Percentiles rank a stretch among this genome's conserved stretches.
Evolutionary conservation across 2,888 invertebrate genomes (phyloP).

Genomic region (Neoascia interrupta): DNA sequence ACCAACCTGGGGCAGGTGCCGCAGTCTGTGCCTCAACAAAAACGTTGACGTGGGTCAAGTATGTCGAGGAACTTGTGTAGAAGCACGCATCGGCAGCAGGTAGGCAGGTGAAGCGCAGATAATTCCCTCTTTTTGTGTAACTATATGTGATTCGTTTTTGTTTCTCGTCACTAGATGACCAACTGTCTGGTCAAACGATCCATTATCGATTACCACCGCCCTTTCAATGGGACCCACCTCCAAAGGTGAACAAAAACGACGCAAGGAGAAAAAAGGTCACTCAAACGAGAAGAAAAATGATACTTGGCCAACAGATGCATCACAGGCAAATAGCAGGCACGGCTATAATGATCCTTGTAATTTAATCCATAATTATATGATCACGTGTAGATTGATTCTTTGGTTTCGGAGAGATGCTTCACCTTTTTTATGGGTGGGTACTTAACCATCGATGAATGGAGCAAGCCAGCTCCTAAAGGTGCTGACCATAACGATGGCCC

Average conservation of each 20-base stretch:
- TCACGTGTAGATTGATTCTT: conserved; percentile 58
- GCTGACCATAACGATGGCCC: conserved; percentile 47
- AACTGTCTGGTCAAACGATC: conserved; percentile 67
- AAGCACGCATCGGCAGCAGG: conserved; percentile 52
- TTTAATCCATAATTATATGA: conserved; percentile 61
- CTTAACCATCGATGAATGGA: conserved; percentile 34
- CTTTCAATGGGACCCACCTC: conserved; percentile 39
- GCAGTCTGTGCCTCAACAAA: conserved; percentile 3
- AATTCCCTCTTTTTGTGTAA: conserved; percentile 16
- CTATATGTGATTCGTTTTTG: conserved; percentile 14
- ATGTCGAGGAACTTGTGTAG: conserved; percentile 47
- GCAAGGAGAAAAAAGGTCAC: conserved; percentile 16
- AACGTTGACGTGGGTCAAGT: conserved; percentile 65
- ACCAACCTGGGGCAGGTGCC: conserved; percentile 46
- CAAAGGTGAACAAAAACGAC: neutral
- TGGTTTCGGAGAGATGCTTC: neutral
- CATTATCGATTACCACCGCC: conserved; percentile 59
- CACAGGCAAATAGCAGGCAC: conserved; percentile 2
- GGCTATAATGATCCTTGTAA: conserved; percentile 61
- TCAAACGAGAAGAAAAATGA: conserved; percentile 41
- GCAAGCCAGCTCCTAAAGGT: conserved; percentile 1
- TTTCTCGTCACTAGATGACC: conserved; percentile 46
- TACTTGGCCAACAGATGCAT: conserved; percentile 49
- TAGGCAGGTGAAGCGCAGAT: conserved; percentile 49
- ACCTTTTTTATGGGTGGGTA: conserved; percentile 22